Evolutionary conservation across 2,797 vertebrate genomes (phyloP).

Genomic region (Myotis pilosus): DNA sequence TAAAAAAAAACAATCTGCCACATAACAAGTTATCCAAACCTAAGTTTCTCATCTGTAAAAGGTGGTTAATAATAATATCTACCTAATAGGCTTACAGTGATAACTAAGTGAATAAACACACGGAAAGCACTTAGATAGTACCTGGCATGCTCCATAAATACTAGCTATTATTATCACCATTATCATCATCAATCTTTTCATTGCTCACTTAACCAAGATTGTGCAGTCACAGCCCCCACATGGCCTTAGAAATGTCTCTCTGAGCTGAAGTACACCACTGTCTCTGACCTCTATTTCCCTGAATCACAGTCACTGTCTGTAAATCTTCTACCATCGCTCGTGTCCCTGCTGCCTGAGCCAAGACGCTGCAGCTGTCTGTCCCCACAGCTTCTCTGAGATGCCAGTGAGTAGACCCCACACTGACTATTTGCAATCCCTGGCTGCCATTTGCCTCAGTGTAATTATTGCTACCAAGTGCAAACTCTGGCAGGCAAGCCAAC

Average conservation of each 20-base stretch:
- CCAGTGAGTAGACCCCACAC: neutral
- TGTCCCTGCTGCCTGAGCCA: neutral
- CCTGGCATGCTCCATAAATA: neutral
- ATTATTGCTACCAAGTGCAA: neutral
- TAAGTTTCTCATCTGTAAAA: neutral
- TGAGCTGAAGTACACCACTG: neutral
- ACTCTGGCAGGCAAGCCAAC: neutral
- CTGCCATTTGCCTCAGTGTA: neutral
- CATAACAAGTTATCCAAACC: neutral
- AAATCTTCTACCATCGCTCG: neutral
- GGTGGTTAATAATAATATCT: neutral
- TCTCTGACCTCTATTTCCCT: neutral
- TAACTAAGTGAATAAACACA: neutral
- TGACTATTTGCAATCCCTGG: neutral
- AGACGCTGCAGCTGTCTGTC: neutral
- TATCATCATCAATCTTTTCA: neutral
- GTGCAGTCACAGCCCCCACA: neutral
- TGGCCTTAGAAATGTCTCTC: neutral
- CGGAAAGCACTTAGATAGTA: neutral
- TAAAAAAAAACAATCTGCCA: neutral
- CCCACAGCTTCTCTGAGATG: neutral
- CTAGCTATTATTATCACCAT: neutral
- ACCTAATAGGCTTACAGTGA: neutral
- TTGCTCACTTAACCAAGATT: neutral
- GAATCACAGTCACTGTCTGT: neutral